Evolutionary conservation across 2,888 invertebrate species (phyloP).

Genomic region (Seira sanloemensis): DNA sequence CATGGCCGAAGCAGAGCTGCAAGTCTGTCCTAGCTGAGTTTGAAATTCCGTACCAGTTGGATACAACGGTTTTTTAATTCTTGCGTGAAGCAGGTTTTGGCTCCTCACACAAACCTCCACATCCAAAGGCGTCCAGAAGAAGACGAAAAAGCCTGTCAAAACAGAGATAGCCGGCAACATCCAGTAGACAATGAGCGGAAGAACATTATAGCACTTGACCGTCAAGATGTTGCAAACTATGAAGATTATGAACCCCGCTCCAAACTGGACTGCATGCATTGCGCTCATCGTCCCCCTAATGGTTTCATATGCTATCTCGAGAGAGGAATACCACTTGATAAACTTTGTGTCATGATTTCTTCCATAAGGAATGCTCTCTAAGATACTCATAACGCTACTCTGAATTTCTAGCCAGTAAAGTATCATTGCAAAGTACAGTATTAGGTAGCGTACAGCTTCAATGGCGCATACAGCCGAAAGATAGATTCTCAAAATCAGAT

Average conservation of each 20-base stretch:
- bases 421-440: neutral
- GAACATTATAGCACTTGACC: neutral
- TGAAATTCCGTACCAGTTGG: neutral
- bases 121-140: neutral
- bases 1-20: too few species aligned
- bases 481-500: neutral
- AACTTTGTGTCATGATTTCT: neutral
- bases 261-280: neutral
- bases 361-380: neutral
- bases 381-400: neutral
- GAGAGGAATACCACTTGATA: neutral
- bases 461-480: neutral
- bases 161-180: neutral
- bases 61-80: neutral
- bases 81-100: neutral
- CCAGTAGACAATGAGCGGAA: neutral
- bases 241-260: neutral
- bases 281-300: neutral
- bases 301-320: neutral
- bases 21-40: neutral
- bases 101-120: neutral
- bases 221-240: neutral
- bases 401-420: conserved; percentile 3
- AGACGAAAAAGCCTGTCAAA: neutral
- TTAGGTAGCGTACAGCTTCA: neutral